Evolutionary conservation across 2,113 vertebrate species (phyloP), one percentile per base, ranked within the genome.

Genomic region (Galeopterus variegatus): DNA sequence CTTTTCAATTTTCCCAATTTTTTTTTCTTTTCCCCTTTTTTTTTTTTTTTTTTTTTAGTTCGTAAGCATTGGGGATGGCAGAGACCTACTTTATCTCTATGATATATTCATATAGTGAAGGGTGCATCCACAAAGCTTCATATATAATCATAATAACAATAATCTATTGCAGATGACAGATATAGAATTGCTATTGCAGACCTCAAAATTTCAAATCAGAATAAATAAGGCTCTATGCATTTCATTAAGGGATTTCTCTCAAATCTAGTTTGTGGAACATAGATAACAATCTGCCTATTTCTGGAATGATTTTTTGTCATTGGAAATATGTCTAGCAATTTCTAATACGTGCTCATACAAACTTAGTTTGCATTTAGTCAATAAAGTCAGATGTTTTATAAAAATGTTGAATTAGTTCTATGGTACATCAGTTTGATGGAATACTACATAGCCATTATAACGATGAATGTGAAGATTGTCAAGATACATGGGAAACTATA

Each of bases 221-320:
- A 70, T 90, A 98, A 95, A 95, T 97, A 94, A 93, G 89, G 4
- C 54, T 90, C 33, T 72, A 54, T 75, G 70, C 83, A 97, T 97
- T 97, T 96, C 81, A 95, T 97, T 98, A 97, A 89, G 84, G 70
- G 67, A 85, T 95, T 95, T 92, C 23, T 96, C 81, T 95, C 87
- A 94, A 58, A 94, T 95, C 80, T 90, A 15, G 45, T 95, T 75
- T 94, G 90, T 82, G 7, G 58, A 79, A 94, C 50, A 85, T 45
- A 96, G 92, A 97, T 96, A 92, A 85, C 33, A 90, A 93, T 94
- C 83, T 92, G 56, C 79, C 87, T 97, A 88, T 96, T 95, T 92
- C 70, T 96, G 54, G n/a, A 95, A 75, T 92, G 58, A 82, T 91
- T 79, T 85, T 97, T 94, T 92, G 81, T 94, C 76, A 88, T 90